Base-by-base conservation (phyloP, 2,797 vertebrate genomes). In the Moxostoma hubbsi region DNA sequence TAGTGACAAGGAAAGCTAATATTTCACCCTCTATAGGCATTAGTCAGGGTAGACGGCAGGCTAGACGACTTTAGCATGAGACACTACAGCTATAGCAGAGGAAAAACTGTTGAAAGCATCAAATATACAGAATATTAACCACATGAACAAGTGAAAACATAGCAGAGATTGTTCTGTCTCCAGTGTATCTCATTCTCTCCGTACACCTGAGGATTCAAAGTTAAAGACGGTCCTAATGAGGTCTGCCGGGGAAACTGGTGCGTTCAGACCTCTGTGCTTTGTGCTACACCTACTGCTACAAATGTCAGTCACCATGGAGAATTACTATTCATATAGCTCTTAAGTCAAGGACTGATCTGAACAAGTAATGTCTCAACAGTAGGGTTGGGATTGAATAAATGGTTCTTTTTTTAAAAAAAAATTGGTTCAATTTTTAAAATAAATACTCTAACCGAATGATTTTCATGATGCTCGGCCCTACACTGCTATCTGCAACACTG, bases 161-260 rank as follows among this genome's bases (percentile, higher is more conserved):
- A 5, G 24, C 10, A 36, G 36, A 73, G 43, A 6, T 24, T 58
- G 75, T n/a, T 10, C 8, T 58, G 45, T 50, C 74, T 58, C 54
- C 24, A 5, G 11, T 9, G 64, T 15, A 24, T 66, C 54, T 9
- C 51, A 9, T 18, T 46, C 6, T 66, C 62, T 49, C 45, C 43
- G 67, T 13, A 11, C 18, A 66, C 15, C 12, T 24, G 13, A 59
- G 15, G 55, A 24, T 9, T 51, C 73, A 66, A 18, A 16, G 53
- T 24, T 18, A 9, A 15, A 50, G 18, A 13, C 10, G 50, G 9
- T 50, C 62, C n/a, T 77, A 77, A 77, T 68, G 64, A 77, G 65
- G 13, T 77, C 75, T 9, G 6, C 9, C 13, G 55, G 55, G 74
- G 2, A 59, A 36, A 16, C 4, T 7, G 59, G 59, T 43, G 7